Conservation (phyloP, 2,888 invertebrate species). For the Lasioglossum pauxillum region DNA sequence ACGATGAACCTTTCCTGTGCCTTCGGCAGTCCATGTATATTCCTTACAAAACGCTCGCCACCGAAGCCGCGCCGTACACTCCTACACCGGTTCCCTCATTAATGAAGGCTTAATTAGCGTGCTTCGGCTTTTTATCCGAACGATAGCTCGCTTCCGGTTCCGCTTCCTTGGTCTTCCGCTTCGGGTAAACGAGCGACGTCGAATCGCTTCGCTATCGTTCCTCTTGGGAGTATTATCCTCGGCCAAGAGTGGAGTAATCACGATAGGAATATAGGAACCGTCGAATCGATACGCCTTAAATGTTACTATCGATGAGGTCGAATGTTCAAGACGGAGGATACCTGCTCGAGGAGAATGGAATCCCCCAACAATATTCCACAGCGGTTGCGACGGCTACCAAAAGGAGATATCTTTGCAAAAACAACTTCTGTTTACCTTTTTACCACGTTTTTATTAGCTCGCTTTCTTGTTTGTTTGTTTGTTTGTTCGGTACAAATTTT, state of each 20-base stretch:
- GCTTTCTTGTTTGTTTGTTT: too few relatives aligned
- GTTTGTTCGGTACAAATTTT: too few relatives aligned
- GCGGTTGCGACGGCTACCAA: background rate
- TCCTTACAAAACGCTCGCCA: slow-evolving; percentile 54
- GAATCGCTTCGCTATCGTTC: slow-evolving; percentile 48
- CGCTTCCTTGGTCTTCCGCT: slow-evolving; percentile 68
- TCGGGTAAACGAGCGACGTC: slow-evolving; percentile 58
- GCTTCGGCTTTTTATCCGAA: slow-evolving; percentile 70
- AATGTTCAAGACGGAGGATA: background rate
- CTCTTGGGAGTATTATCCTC: slow-evolving; percentile 47
- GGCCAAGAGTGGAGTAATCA: slow-evolving; percentile 27
- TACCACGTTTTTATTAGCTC: too few relatives aligned
- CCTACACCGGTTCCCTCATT: slow-evolving; percentile 62
- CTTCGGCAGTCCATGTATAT: slow-evolving; percentile 26
- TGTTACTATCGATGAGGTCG: background rate
- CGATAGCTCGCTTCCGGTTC: slow-evolving; percentile 77
- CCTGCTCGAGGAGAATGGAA: background rate
- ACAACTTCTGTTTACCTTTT: background rate
- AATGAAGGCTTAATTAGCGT: slow-evolving; percentile 67
- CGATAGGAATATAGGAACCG: slow-evolving; percentile 16
- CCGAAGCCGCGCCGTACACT: slow-evolving; percentile 33
- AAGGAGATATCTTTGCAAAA: too few relatives aligned
- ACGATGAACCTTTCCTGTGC: slow-evolving; percentile 43
- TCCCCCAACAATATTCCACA: background rate
- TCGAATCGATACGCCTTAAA: slow-evolving; percentile 38